phyloP scores from a whole-genome alignment of 1,140 invertebrate species.

The Zophobas atratus region DNA sequence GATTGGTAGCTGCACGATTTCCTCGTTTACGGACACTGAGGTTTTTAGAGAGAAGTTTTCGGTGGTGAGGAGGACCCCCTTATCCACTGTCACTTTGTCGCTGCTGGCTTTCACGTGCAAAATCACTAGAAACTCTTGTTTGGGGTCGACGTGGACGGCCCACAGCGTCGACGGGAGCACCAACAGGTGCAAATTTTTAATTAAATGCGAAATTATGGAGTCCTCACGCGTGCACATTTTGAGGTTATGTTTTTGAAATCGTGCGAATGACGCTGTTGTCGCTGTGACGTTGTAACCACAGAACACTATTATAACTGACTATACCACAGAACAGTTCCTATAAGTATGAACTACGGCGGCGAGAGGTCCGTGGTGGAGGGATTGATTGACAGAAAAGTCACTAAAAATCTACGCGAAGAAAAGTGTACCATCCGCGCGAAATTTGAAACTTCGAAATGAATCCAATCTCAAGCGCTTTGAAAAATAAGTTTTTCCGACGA shows the following conservation, averaged over 20 bases:
- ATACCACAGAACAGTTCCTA: too few species aligned
- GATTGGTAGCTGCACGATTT: slow-evolving; percentile 47
- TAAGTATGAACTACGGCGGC: too few species aligned
- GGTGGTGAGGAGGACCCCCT: slow-evolving; percentile 45
- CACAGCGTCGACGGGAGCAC: slow-evolving; percentile 48
- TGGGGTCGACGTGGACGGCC: slow-evolving; percentile 49
- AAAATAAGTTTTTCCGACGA: too few species aligned
- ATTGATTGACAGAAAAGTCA: too few species aligned
- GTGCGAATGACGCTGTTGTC: background rate
- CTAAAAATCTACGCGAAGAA: too few species aligned
- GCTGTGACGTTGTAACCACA: too few species aligned
- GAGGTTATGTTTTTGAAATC: background rate
- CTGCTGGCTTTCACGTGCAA: slow-evolving; percentile 44
- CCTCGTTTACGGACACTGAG: slow-evolving; percentile 45
- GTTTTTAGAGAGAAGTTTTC: slow-evolving; percentile 37
- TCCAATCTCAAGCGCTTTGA: too few species aligned
- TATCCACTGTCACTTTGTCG: background rate
- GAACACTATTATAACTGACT: too few species aligned
- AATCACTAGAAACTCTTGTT: slow-evolving; percentile 44
- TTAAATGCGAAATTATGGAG: slow-evolving; percentile 5
- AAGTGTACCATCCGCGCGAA: too few species aligned
- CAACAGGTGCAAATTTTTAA: slow-evolving; percentile 43
- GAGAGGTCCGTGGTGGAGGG: too few species aligned
- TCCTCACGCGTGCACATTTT: background rate
- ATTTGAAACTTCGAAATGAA: too few species aligned